phyloP scores from a whole-genome alignment of 2,113 vertebrate genomes.

The Alligator sinensis region DNA sequence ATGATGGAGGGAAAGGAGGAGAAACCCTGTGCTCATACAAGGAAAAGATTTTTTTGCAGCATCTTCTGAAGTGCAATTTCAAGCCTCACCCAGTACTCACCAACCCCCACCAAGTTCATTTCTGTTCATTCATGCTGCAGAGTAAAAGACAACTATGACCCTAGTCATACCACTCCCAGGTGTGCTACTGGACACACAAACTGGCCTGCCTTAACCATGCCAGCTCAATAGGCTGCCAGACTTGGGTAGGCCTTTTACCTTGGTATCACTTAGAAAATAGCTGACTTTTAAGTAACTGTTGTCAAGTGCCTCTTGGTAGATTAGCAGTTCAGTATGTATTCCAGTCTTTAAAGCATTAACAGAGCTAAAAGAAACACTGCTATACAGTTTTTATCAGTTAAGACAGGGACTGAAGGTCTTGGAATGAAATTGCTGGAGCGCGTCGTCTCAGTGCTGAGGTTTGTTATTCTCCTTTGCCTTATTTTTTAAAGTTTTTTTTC shows the following conservation, averaged over 20 bases:
- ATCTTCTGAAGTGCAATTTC: neutral
- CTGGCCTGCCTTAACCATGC: too few species aligned
- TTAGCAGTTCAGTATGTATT: neutral
- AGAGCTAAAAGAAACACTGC: neutral
- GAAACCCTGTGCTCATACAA: neutral
- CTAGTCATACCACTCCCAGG: too few species aligned
- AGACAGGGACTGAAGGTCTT: neutral
- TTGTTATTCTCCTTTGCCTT: neutral
- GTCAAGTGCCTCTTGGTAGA: neutral
- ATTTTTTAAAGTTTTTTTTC: too few species aligned
- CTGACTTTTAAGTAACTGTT: neutral
- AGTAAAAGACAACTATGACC: too few species aligned
- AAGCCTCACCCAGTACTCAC: too few species aligned
- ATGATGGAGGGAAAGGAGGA: neutral
- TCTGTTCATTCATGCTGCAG: too few species aligned
- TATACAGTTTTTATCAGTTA: constrained; percentile 23
- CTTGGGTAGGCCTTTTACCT: too few species aligned
- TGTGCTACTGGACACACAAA: too few species aligned
- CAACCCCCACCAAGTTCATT: too few species aligned
- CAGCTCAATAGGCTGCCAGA: too few species aligned
- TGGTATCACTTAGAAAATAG: neutral
- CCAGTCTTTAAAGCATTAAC: neutral
- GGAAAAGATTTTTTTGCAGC: neutral
- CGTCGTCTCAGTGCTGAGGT: neutral
- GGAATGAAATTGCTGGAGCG: neutral